Evolutionary conservation across 2,113 vertebrate genomes (phyloP), one percentile per base, ranked within the genome.

Genomic region (Sigmodon hispidus): DNA sequence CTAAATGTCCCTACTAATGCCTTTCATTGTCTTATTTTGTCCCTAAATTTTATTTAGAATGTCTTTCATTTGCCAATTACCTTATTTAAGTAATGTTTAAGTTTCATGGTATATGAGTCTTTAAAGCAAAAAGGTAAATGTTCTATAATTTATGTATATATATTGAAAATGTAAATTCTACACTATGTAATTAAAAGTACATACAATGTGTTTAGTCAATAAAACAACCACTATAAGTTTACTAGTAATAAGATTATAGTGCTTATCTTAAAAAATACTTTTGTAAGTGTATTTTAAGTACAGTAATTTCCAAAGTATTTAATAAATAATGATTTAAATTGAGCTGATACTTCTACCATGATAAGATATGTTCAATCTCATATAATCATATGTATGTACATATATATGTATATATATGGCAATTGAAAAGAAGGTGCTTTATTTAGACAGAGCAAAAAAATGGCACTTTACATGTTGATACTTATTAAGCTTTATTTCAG

Each of bases 401-500:
- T 67, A 3, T 19, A 17, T 19, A 16, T 13, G 13, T 65, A n/a
- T 21, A 8, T 7, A 40, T 59, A 43, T 61, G 24, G 15, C 55
- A n/a, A 2, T 7, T 63, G 72, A 92, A 88, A 81, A 69, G 48
- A 93, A 84, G 94, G 29, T 91, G 61, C 50, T 96, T 89, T 94
- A 67, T 94, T 94, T 95, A 95, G 94, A 90, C 31, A 87, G 26
- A 65, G 40, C 43, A 94, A 65, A 93, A 97, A 97, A 94, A 95
- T 73, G 84, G 36, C 86, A 77, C 86, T 96, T 94, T 92, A 83
- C 65, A 79, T 72, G 61, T 90, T 87, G 70, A 75, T 83, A 92
- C 94, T 93, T 94, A 97, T 96, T 97, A 92, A 81, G 26, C 52
- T 97, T 97, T 94, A 96, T 95, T 89, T 96, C n/a, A 96, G 89